Evolutionary conservation across 2,113 vertebrate species (phyloP), one percentile per base, ranked within the genome.

Genomic region (Okapia johnstoni): DNA sequence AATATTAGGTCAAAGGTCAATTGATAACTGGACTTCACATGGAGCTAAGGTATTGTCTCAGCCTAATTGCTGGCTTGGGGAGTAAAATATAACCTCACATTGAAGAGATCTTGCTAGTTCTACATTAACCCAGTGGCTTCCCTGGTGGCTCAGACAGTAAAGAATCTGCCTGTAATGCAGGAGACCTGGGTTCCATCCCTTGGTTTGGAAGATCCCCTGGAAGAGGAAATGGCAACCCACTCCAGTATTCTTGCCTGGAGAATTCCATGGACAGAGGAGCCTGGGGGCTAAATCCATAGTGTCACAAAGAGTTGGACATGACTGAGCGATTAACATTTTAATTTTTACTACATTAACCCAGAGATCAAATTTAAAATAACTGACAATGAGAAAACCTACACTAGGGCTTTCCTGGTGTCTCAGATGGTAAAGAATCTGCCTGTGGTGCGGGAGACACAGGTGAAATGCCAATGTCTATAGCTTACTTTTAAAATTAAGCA

Each of bases 361-460:
- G 63, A 63, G 36, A 57, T 93, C 43, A 61, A 17, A 17, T 84
- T 48, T 63, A 85, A 73, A 58, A 86, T 52, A 40, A 86, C 5
- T 60, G 28, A 87, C 19, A 61, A 60, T 48, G 9, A 96, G 52
- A 93, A 97, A 93, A 36, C 3, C 4, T 36, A 30, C 1, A 46
- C n/a, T 36, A 5, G 63, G 9, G 33, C 63, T 70, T 36, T 36
- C n/a, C 2, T 70, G 63, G 17, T 36, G 8, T 17, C 5, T 70
- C n/a, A 70, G n/a, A 70, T 36, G n/a, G 19, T 70, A 70, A 23
- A 70, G n/a, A 36, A 36, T 70, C 63, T 36, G n/a, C n/a, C 63
- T 0, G 0, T 33, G 2, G 0, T 36, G 63, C 0, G 4, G n/a
- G 19, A 70, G 63, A 70, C 9, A n/a, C 19, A 70, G 63, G 63